Percentiles rank a stretch among this genome's conserved stretches.
Conservation (phyloP, 2,797 vertebrate genomes). For the Poeciliopsis presidionis region DNA sequence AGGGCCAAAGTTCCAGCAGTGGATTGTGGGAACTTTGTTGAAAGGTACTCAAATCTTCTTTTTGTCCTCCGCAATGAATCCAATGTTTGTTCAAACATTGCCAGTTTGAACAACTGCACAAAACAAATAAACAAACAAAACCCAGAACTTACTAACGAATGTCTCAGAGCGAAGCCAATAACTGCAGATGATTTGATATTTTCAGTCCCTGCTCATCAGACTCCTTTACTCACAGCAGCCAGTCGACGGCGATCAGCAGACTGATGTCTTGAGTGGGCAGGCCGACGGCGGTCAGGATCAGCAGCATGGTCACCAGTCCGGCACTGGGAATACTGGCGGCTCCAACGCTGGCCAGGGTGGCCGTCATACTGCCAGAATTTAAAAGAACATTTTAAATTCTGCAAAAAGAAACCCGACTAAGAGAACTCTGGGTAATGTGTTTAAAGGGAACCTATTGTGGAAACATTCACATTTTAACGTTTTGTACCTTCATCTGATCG, state of each 20-base stretch:
- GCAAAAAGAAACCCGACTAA: neutral
- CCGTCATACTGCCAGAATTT: slow-evolving; percentile 79
- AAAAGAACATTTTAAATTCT: neutral
- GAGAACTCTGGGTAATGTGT: neutral
- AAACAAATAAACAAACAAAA: neutral
- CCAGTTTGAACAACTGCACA: too few relatives aligned
- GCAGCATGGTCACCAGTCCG: slow-evolving; percentile 87
- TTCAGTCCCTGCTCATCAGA: slow-evolving; percentile 24
- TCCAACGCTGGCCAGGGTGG: slow-evolving; percentile 87
- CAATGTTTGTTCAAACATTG: neutral
- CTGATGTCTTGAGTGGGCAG: slow-evolving; percentile 84
- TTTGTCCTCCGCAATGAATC: neutral
- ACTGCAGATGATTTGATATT: neutral
- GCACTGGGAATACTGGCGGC: slow-evolving; percentile 89
- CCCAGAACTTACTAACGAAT: neutral
- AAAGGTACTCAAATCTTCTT: neutral
- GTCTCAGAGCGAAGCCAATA: neutral
- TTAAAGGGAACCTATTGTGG: neutral
- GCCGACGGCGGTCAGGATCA: slow-evolving; percentile 85
- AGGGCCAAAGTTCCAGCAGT: neutral
- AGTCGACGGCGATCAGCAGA: slow-evolving; percentile 86
- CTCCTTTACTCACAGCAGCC: slow-evolving; percentile 84
- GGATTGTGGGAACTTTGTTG: neutral
- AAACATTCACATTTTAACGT: too few relatives aligned
- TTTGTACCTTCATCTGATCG: too few relatives aligned